These are phyloP conservation scores for Scalopus aquaticus DNA, from an alignment of 2,113 vertebrate genomes.

Conservation along the genomic window DNA sequence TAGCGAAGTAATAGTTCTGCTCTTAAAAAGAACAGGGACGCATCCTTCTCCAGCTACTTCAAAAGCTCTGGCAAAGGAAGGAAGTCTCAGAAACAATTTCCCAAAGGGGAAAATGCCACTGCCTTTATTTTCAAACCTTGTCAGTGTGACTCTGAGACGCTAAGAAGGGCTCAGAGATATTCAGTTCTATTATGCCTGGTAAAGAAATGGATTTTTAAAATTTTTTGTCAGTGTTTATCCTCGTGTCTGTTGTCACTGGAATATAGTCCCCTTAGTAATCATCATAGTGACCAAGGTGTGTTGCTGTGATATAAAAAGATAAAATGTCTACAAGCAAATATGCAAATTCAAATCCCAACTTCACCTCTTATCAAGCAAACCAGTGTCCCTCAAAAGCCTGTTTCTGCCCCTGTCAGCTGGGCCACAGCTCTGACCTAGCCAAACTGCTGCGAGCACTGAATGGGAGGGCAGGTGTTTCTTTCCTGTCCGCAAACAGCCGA, in stretches of 20 bases:
- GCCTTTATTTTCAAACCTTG: neutral
- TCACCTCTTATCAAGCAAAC: neutral
- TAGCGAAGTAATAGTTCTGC: neutral
- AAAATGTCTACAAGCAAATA: neutral
- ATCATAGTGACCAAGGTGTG: neutral
- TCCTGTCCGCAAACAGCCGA: neutral
- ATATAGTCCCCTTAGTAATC: neutral
- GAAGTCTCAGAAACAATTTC: neutral
- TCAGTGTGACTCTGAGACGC: neutral
- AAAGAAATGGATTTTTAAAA: neutral
- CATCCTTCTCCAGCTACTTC: neutral
- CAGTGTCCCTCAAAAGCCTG: neutral
- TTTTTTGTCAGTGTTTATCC: neutral
- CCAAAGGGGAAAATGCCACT: neutral
- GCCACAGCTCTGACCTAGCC: neutral
- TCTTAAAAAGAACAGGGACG: neutral
- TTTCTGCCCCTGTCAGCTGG: neutral
- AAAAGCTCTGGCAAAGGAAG: neutral
- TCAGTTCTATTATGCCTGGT: neutral
- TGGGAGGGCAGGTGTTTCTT: neutral
- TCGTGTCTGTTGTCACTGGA: neutral
- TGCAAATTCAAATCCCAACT: neutral
- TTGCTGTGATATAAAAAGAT: neutral
- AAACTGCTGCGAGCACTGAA: neutral
- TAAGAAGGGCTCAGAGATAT: neutral